phyloP scores from a whole-genome alignment of 2,888 invertebrate species.

The Aphelenchoides bicaudatus region DNA sequence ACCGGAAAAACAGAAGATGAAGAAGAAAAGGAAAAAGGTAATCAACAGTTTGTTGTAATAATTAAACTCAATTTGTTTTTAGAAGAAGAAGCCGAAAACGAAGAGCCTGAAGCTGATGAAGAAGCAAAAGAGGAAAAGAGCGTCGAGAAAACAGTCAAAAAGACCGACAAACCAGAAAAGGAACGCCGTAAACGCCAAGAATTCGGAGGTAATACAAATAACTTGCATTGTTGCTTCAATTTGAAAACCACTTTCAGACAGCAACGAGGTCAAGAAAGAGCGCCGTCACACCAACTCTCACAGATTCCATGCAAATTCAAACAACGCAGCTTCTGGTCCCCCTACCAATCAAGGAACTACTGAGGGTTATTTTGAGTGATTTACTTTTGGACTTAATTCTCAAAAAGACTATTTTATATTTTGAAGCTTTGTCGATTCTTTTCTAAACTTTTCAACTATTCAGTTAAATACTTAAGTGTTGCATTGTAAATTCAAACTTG shows the following conservation, averaged over 20 bases:
- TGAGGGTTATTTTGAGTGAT: background rate
- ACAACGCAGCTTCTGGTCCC: background rate
- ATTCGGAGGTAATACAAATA: background rate
- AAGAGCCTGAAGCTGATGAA: conserved; percentile 8
- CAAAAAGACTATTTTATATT: too few species aligned
- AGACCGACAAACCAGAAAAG: background rate
- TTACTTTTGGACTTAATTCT: background rate
- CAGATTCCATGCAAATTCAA: background rate
- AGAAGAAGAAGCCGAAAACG: conserved; percentile 9
- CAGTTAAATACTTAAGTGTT: too few species aligned
- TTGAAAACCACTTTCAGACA: too few species aligned
- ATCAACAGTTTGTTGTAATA: background rate
- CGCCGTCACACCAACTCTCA: conserved; percentile 12
- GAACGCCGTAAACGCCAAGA: background rate
- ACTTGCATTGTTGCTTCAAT: too few species aligned
- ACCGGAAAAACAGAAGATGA: too few species aligned
- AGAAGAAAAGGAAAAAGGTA: too few species aligned
- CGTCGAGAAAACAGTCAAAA: too few species aligned
- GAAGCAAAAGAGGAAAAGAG: background rate
- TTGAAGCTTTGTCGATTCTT: too few species aligned
- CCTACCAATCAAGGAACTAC: background rate
- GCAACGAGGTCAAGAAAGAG: conserved; percentile 3
- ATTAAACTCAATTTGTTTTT: background rate
- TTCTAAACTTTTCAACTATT: background rate
- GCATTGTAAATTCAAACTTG: too few species aligned